Conservation (phyloP, 2,797 vertebrate species). For the Sternotherus odoratus region DNA sequence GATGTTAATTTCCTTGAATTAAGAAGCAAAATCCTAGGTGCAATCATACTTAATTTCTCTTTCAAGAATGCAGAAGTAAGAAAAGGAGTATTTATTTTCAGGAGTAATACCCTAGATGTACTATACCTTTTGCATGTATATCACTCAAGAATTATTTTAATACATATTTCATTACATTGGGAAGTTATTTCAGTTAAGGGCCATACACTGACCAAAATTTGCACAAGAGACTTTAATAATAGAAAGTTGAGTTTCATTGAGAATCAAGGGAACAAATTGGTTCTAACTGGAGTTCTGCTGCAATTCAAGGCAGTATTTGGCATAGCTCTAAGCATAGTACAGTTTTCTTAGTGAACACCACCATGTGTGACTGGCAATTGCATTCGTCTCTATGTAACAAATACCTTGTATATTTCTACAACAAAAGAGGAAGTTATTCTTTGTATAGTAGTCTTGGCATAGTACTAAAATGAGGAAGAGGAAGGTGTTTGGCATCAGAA, state of each 20-base stretch:
- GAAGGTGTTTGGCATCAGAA: conserved; percentile 37
- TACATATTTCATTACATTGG: neutral
- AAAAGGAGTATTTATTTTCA: conserved; percentile 7
- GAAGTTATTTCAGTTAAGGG: conserved; percentile 31
- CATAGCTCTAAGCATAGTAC: neutral
- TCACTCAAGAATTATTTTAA: conserved; percentile 26
- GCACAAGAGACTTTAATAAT: conserved; percentile 52
- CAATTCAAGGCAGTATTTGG: conserved; percentile 13
- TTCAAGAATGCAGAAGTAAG: conserved; percentile 31
- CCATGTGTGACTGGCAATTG: neutral
- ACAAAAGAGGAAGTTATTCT: accelerated
- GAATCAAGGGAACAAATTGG: conserved; percentile 39
- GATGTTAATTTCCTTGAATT: neutral
- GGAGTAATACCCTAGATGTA: neutral
- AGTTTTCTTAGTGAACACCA: neutral
- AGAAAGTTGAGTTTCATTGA: conserved; percentile 64
- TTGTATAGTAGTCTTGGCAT: neutral
- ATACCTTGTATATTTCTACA: neutral
- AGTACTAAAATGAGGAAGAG: neutral
- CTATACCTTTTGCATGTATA: neutral
- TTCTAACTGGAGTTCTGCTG: conserved; percentile 57
- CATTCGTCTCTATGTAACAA: neutral
- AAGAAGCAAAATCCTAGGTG: neutral
- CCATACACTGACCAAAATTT: conserved; percentile 52
- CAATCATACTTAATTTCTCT: conserved; percentile 33